Conservation (phyloP, 1,140 invertebrate species). For the Calliopsis andreniformis region DNA sequence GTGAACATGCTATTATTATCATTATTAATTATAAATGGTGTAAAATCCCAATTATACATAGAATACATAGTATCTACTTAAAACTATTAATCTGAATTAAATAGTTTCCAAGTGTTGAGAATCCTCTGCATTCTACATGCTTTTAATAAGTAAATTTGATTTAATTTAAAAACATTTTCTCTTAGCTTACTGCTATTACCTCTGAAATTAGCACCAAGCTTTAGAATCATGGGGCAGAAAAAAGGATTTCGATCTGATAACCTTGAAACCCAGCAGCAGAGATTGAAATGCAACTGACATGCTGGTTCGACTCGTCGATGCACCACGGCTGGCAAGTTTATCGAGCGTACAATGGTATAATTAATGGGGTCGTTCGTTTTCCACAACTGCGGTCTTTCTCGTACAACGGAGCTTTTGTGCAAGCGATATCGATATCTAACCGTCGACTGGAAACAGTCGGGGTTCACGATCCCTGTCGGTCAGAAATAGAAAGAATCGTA, state of each 20-base stretch:
- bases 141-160: too few relatives aligned
- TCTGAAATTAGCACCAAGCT: too few relatives aligned
- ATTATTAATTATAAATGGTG: too few relatives aligned
- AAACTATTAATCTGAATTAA: too few relatives aligned
- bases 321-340: constrained; percentile 16
- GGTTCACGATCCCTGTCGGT: constrained; percentile 21
- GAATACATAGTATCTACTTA: too few relatives aligned
- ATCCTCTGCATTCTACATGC: too few relatives aligned
- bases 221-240: too few relatives aligned
- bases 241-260: neutral
- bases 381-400: constrained; percentile 36
- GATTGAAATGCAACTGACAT: neutral
- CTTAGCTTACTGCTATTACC: too few relatives aligned
- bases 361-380: constrained; percentile 46
- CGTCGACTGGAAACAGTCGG: constrained; percentile 15
- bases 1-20: too few relatives aligned
- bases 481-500: constrained; percentile 33
- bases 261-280: constrained; percentile 1
- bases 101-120: too few relatives aligned
- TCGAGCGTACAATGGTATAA: constrained; percentile 42
- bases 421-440: constrained; percentile 43
- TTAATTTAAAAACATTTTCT: too few relatives aligned
- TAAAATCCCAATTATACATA: too few relatives aligned
- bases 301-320: neutral
- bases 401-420: constrained; percentile 46